These are phyloP conservation scores for Vicugna pacos DNA, from an alignment of 2,113 vertebrate genomes.

Conservation along the genomic window DNA sequence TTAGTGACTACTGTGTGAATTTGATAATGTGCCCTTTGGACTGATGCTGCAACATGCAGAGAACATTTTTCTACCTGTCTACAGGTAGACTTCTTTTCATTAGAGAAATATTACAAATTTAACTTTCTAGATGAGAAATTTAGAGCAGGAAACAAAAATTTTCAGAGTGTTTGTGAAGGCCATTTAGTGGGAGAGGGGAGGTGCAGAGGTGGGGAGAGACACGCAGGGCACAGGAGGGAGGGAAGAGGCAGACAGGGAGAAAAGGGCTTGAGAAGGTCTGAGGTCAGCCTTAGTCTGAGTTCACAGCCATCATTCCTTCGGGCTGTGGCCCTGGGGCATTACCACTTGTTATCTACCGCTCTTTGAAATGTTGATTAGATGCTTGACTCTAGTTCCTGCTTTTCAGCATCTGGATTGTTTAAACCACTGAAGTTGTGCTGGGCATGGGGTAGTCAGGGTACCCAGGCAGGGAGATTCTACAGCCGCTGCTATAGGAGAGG, in stretches of 20 bases:
- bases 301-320: slow-evolving; percentile 70
- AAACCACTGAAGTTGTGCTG: slow-evolving; percentile 49
- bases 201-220: not conserved
- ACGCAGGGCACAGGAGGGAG: not conserved
- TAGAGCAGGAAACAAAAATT: slow-evolving; percentile 36
- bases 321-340: slow-evolving; percentile 67
- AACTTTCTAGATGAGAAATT: slow-evolving; percentile 19
- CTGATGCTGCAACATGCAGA: not conserved
- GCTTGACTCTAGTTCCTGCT: slow-evolving; percentile 46
- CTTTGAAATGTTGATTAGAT: slow-evolving; percentile 74
- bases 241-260: not conserved
- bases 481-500: not conserved
- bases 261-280: slow-evolving; percentile 42
- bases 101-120: slow-evolving; percentile 24
- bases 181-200: not conserved
- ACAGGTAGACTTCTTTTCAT: not conserved
- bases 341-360: slow-evolving; percentile 65
- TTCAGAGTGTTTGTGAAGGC: not conserved
- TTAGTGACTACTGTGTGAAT: slow-evolving; percentile 27
- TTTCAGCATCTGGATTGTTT: slow-evolving; percentile 65
- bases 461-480: slow-evolving; percentile 11
- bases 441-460: slow-evolving; percentile 4
- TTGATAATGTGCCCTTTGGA: slow-evolving; percentile 45
- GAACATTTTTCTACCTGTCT: not conserved
- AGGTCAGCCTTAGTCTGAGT: slow-evolving; percentile 71